Evolutionary conservation across 2,888 invertebrate species (phyloP).

Genomic region (Hydroisotoma schaefferi): DNA sequence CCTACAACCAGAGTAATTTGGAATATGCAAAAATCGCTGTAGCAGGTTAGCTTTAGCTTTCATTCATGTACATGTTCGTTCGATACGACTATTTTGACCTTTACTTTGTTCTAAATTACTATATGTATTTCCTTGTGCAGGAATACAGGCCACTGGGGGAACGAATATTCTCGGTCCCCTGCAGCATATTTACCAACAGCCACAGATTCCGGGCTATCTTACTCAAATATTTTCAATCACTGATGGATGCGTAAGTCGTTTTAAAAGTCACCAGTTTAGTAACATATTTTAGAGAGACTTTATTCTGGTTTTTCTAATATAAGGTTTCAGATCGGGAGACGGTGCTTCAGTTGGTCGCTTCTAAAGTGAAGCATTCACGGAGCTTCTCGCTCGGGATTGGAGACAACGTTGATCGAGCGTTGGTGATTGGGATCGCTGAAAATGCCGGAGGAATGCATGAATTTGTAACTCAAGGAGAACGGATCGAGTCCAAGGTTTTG

Average conservation of each 20-base stretch:
- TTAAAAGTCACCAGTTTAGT: too few relatives aligned
- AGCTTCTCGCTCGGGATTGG: slow-evolving; percentile 7
- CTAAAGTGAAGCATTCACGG: slow-evolving; percentile 7
- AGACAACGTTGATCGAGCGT: neutral
- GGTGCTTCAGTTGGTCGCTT: neutral
- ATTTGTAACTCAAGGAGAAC: neutral
- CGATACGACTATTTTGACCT: too few relatives aligned
- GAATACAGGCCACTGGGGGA: neutral
- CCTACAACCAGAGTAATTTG: neutral
- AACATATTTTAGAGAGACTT: neutral
- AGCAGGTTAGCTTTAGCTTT: neutral
- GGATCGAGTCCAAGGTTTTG: slow-evolving; percentile 4
- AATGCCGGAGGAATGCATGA: neutral
- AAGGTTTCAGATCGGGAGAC: neutral
- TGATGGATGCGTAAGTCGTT: neutral
- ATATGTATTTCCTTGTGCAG: neutral
- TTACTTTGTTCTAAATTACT: neutral
- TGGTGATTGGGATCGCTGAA: neutral
- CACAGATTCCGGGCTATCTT: neutral
- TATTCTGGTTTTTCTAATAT: neutral
- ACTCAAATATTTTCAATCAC: neutral
- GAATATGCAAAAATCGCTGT: neutral
- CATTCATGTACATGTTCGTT: too few relatives aligned
- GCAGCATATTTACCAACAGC: neutral
- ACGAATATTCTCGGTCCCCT: neutral